Conservation (phyloP, 2,797 vertebrate genomes). For the Antennarius maculatus region DNA sequence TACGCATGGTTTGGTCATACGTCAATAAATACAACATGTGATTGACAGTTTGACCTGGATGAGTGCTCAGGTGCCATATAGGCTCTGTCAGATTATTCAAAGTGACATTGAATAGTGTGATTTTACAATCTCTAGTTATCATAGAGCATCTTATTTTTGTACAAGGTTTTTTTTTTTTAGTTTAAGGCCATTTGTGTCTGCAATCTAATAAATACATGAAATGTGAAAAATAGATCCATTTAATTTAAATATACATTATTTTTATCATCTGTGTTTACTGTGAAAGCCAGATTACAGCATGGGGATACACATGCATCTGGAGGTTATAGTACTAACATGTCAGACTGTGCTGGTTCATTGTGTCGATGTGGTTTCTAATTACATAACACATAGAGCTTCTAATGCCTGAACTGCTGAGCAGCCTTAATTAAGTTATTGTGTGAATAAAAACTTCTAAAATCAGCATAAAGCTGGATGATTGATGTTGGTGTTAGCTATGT, state of each 20-base stretch:
- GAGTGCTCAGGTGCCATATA: constrained; percentile 40
- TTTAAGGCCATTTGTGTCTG: constrained; percentile 11
- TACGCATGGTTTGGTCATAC: constrained; percentile 50
- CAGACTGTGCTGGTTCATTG: constrained; percentile 1
- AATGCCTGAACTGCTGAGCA: constrained; percentile 15
- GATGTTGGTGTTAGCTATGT: constrained; percentile 45
- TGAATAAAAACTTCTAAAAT: constrained; percentile 43
- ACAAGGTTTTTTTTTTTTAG: constrained; percentile 12
- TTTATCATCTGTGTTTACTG: constrained; percentile 8
- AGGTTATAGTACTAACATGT: constrained; percentile 5
- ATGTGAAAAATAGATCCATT: background rate
- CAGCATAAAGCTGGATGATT: constrained; percentile 39
- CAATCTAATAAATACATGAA: too few relatives aligned
- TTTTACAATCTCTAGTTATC: constrained; percentile 18
- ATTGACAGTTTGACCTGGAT: constrained; percentile 48
- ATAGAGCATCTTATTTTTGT: constrained; percentile 6
- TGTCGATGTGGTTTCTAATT: constrained; percentile 6
- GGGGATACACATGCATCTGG: constrained; percentile 16
- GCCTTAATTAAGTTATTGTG: constrained; percentile 42
- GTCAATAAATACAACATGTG: constrained; percentile 44
- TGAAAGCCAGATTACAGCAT: constrained; percentile 4
- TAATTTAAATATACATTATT: background rate
- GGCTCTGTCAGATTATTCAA: constrained; percentile 41
- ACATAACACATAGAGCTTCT: background rate
- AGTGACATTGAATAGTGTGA: constrained; percentile 38